Evolutionary conservation across 2,113 vertebrate species (phyloP), one percentile per base, ranked within the genome.

Genomic region (Pionites leucogaster): DNA sequence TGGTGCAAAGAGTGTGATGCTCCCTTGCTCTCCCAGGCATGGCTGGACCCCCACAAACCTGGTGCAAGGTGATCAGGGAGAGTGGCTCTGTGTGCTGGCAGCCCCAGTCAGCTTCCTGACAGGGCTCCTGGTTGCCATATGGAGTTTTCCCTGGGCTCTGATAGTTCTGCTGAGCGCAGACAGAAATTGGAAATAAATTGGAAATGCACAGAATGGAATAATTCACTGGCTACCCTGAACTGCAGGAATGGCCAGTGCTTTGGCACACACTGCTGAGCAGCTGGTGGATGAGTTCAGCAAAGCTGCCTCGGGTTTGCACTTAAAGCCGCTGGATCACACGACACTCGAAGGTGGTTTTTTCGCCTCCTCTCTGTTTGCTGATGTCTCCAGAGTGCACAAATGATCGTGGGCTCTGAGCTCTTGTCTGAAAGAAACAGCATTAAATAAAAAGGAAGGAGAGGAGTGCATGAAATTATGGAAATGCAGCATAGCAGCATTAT

Each of bases 61-160:
- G 5, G 60, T 5, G 14, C 16, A 6, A 10, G 44, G 49, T 1
- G 4, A 13, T 23, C 24, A 13, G n/a, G 0, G 3, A 46, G 42
- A 29, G 75, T 1, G 1, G 14, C 53, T 33, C 63, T 3, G 9
- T 0, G 3, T 17, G 57, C 16, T n/a, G 2, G 2, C 2, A 1
- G 55, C 18, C 46, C 33, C 1, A 2, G 3, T 5, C 19, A 39
- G 23, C 39, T 20, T 3, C 39, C 25, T 17, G 25, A 78, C 13
- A 52, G 67, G 39, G 46, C 4, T 49, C 33, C 11, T 22, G 28
- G 55, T 23, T 37, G 31, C 74, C 80, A 71, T 44, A 11, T 23
- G 52, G 77, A 72, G 47, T 7, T 60, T 88, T 93, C 27, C 41
- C 69, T 63, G 37, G 86, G 88, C 50, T 84, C 80, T 74, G 65